Conservation (phyloP, 2,113 vertebrate genomes). For the Gavialis gangeticus region DNA sequence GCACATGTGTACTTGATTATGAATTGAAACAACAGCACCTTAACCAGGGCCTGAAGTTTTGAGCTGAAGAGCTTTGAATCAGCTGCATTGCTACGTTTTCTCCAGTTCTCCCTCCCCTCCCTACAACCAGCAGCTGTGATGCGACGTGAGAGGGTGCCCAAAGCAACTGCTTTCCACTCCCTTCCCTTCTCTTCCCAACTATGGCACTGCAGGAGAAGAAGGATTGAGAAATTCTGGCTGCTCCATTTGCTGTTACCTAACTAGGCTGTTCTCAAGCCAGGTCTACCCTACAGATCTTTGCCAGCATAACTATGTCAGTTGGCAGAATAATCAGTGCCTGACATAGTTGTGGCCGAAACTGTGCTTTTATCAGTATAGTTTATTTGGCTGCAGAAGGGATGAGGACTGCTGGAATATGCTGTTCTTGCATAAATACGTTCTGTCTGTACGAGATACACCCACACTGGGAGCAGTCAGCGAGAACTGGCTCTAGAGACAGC, state of each 20-base stretch:
- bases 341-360: too few relatives aligned
- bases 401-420: not conserved
- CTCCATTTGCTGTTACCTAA: not conserved
- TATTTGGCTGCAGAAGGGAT: not conserved
- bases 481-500: fast-evolving
- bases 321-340: not conserved
- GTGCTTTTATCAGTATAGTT: not conserved
- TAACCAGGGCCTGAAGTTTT: not conserved
- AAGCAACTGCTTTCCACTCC: constrained; percentile 21
- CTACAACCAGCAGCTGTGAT: constrained; percentile 22
- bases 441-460: fast-evolving
- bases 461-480: not conserved
- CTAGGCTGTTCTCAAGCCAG: not conserved
- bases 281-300: too few relatives aligned
- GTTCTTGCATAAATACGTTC: not conserved
- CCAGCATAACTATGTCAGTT: too few relatives aligned
- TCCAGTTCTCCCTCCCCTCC: constrained; percentile 27
- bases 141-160: constrained; percentile 17
- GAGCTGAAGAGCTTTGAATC: not conserved
- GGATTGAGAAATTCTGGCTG: not conserved
- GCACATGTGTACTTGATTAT: not conserved
- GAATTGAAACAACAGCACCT: constrained; percentile 36
- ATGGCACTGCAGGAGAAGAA: not conserved
- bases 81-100: constrained; percentile 3
- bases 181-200: constrained; percentile 23